These are phyloP conservation scores for Hippasteria phrygiana DNA, from an alignment of 53 echinoderm and acorn worm species.

Conservation along the genomic window DNA sequence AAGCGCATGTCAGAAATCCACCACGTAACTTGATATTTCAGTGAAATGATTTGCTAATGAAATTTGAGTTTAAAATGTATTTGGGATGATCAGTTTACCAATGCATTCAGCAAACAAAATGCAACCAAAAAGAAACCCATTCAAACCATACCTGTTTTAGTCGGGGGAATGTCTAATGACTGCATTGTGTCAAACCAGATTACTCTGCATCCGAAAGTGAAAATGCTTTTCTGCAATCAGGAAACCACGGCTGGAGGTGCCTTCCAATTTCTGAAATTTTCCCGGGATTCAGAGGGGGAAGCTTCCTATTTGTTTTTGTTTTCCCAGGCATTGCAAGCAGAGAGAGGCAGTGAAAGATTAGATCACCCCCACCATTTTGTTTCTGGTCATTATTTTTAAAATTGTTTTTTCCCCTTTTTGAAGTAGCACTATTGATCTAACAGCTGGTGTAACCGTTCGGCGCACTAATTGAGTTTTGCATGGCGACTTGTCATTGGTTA, in stretches of 20 bases:
- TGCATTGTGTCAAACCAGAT: background rate
- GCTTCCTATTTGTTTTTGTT: background rate
- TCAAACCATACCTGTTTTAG: background rate
- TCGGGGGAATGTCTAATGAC: background rate
- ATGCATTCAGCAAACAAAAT: no score
- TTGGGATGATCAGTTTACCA: no score
- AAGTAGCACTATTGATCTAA: conserved; percentile 38
- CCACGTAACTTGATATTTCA: no score
- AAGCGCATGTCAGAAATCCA: no score
- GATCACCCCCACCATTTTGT: background rate
- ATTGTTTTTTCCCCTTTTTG: background rate
- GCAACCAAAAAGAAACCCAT: background rate
- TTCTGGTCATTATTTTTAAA: background rate
- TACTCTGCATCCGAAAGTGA: background rate
- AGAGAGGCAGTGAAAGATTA: background rate
- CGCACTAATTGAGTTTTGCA: conserved; percentile 63
- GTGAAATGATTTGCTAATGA: no score
- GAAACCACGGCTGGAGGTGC: background rate
- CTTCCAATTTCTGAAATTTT: conserved; percentile 2
- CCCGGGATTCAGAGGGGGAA: background rate
- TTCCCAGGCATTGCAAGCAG: background rate
- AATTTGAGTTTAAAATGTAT: no score
- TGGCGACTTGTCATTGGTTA: conserved; percentile 45
- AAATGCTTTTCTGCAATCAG: background rate
- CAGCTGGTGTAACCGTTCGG: conserved; percentile 58